These are phyloP conservation scores for Drosophila nigricruria DNA, from an alignment of 2,888 invertebrate species.

Conservation along the genomic window DNA sequence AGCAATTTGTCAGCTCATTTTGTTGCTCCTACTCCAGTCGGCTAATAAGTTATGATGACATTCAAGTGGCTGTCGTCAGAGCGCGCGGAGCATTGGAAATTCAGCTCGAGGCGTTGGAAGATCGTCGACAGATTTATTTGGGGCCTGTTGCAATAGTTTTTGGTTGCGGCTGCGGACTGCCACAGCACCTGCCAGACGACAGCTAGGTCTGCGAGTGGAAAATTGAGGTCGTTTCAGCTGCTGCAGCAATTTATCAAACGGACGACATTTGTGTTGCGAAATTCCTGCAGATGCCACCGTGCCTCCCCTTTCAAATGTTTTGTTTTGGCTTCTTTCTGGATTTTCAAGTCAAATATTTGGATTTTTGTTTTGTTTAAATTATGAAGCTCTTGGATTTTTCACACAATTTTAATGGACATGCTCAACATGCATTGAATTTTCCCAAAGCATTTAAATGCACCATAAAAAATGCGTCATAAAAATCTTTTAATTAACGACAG, in stretches of 20 bases:
- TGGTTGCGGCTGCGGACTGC: slow-evolving; percentile 3
- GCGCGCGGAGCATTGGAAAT: slow-evolving; percentile 4
- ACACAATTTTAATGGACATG: slow-evolving; percentile 30
- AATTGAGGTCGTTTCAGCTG: slow-evolving; percentile 65
- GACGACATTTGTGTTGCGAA: slow-evolving; percentile 67
- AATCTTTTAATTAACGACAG: slow-evolving; percentile 50
- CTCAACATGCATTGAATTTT: slow-evolving; percentile 25
- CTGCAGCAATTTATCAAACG: slow-evolving; percentile 62
- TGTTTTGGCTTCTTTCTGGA: slow-evolving; percentile 19
- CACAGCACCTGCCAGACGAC: slow-evolving; percentile 56
- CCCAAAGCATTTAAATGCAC: slow-evolving; percentile 30
- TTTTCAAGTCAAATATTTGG: slow-evolving; percentile 13
- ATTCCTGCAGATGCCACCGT: slow-evolving; percentile 34
- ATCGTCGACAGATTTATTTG: slow-evolving; percentile 66
- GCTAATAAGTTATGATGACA: slow-evolving; percentile 72
- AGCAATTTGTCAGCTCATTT: slow-evolving; percentile 75
- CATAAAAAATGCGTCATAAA: slow-evolving; percentile 61
- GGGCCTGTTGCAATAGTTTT: slow-evolving; percentile 65
- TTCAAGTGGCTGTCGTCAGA: slow-evolving; percentile 70
- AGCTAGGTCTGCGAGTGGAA: slow-evolving; percentile 14
- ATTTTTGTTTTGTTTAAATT: not conserved
- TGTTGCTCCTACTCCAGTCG: slow-evolving; percentile 42
- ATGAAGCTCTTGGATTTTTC: slow-evolving; percentile 37
- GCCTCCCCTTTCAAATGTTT: slow-evolving; percentile 4
- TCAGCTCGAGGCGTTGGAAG: slow-evolving; percentile 6